These are phyloP conservation scores for Brachyptera risi DNA, from an alignment of 2,888 invertebrate species.

Conservation along the genomic window DNA sequence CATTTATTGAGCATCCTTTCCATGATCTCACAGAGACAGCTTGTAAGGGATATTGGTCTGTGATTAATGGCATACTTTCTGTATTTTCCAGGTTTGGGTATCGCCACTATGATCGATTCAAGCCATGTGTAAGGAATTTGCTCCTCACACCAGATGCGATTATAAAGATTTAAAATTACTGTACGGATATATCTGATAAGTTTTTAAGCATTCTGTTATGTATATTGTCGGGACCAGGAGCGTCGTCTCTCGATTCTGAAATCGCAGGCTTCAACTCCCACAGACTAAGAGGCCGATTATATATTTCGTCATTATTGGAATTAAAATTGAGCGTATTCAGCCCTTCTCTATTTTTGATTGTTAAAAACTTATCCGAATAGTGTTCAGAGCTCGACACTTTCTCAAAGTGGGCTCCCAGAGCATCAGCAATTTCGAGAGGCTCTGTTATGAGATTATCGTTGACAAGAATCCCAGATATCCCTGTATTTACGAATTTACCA, in stretches of 20 bases:
- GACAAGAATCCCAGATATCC: neutral
- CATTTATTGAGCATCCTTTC: conserved; percentile 35
- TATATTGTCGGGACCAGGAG: conserved; percentile 14
- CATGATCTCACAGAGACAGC: conserved; percentile 36
- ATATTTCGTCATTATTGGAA: neutral
- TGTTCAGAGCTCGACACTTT: conserved; percentile 14
- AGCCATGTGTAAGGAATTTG: conserved; percentile 14
- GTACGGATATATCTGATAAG: neutral
- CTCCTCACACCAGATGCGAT: conserved; percentile 8
- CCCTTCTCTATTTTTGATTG: neutral
- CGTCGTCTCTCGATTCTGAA: neutral
- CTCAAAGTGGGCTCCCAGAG: conserved; percentile 2
- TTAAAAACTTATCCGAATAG: neutral
- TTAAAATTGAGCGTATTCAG: neutral
- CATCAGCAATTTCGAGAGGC: neutral
- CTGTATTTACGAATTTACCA: neutral
- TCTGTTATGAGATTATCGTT: neutral
- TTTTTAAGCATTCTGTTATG: conserved; percentile 12
- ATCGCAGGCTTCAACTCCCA: conserved; percentile 9
- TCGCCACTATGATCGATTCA: neutral
- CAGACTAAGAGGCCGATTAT: conserved; percentile 1
- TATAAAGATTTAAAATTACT: conserved; percentile 14
- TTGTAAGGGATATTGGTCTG: conserved; percentile 36
- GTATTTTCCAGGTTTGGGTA: conserved; percentile 11
- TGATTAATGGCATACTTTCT: conserved; percentile 25